Evolutionary conservation across 2,797 vertebrate species (phyloP).

Genomic region (Toxotes lorentzi): DNA sequence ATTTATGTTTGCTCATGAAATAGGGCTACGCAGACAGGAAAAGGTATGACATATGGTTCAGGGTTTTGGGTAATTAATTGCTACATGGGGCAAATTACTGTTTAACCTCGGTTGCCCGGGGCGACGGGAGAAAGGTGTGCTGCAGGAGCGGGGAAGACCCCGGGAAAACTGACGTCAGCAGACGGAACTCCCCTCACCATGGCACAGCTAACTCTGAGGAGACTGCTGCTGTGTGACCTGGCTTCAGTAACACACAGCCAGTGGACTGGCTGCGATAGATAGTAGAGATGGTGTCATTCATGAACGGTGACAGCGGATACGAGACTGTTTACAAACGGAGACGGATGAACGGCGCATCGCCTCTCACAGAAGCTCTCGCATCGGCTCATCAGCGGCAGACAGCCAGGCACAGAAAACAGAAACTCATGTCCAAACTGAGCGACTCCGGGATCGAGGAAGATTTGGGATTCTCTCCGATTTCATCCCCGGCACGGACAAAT

Average conservation of each 20-base stretch:
- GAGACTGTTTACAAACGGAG: slow-evolving; percentile 48
- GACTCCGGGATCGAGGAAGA: slow-evolving; percentile 87
- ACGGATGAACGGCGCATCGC: slow-evolving; percentile 29
- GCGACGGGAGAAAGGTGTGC: slow-evolving; percentile 49
- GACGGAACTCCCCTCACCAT: slow-evolving; percentile 41
- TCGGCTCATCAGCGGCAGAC: slow-evolving; percentile 71
- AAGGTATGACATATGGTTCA: slow-evolving; percentile 40
- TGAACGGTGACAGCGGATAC: background rate
- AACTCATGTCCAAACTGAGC: slow-evolving; percentile 74
- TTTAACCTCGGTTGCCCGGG: slow-evolving; percentile 58
- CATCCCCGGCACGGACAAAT: slow-evolving; percentile 19
- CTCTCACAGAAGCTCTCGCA: slow-evolving; percentile 52
- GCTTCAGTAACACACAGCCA: background rate
- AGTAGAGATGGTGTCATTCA: slow-evolving; percentile 70
- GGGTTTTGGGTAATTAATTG: slow-evolving; percentile 35
- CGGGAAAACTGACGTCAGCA: slow-evolving; percentile 80
- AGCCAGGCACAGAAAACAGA: slow-evolving; percentile 80
- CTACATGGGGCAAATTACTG: slow-evolving; percentile 35
- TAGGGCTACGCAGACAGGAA: background rate
- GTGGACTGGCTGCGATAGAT: background rate
- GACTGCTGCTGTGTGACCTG: slow-evolving; percentile 12
- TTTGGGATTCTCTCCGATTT: slow-evolving; percentile 52
- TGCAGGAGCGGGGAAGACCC: slow-evolving; percentile 80
- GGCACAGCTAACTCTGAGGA: slow-evolving; percentile 30
- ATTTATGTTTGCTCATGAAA: background rate